phyloP scores from a whole-genome alignment of 2,888 invertebrate species.

The Melanophora roralis region DNA sequence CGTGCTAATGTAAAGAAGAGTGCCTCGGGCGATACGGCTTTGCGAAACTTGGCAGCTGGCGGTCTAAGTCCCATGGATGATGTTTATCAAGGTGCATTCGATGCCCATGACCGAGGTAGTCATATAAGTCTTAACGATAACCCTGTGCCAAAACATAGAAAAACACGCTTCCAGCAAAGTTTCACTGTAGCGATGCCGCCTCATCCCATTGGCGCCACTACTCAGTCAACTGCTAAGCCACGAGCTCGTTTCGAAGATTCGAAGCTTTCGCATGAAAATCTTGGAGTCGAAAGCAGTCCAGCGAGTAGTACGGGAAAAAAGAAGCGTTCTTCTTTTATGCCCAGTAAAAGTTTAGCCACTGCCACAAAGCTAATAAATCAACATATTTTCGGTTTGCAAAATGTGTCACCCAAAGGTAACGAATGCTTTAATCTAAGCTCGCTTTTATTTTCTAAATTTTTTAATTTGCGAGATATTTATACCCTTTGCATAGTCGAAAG shows the following conservation, averaged over 20 bases:
- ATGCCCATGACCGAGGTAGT: slow-evolving; percentile 78
- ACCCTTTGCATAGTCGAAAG: too few relatives aligned
- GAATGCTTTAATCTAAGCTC: slow-evolving; percentile 6
- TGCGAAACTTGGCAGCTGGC: slow-evolving; percentile 80
- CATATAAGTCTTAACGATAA: slow-evolving; percentile 82
- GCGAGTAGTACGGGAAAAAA: slow-evolving; percentile 70
- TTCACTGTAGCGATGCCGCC: slow-evolving; percentile 78
- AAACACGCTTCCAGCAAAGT: slow-evolving; percentile 89
- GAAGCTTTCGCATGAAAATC: slow-evolving; percentile 79
- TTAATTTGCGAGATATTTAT: too few relatives aligned
- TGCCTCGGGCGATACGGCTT: slow-evolving; percentile 86
- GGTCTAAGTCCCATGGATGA: slow-evolving; percentile 81
- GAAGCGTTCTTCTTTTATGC: slow-evolving; percentile 80
- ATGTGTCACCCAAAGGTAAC: slow-evolving; percentile 76
- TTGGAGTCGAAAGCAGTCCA: slow-evolving; percentile 72
- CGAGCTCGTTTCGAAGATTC: slow-evolving; percentile 77
- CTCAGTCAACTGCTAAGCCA: slow-evolving; percentile 63
- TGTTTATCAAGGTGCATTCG: slow-evolving; percentile 78
- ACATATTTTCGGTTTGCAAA: slow-evolving; percentile 83
- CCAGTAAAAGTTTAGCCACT: slow-evolving; percentile 83
- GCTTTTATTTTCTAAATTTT: too few relatives aligned
- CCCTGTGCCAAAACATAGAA: slow-evolving; percentile 87
- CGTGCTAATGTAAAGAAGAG: slow-evolving; percentile 85
- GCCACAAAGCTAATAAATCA: slow-evolving; percentile 86
- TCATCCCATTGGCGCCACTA: slow-evolving; percentile 74